These are phyloP conservation scores for Glyphotaelius pellucidus DNA, from an alignment of 2,888 invertebrate genomes.

Conservation along the genomic window DNA sequence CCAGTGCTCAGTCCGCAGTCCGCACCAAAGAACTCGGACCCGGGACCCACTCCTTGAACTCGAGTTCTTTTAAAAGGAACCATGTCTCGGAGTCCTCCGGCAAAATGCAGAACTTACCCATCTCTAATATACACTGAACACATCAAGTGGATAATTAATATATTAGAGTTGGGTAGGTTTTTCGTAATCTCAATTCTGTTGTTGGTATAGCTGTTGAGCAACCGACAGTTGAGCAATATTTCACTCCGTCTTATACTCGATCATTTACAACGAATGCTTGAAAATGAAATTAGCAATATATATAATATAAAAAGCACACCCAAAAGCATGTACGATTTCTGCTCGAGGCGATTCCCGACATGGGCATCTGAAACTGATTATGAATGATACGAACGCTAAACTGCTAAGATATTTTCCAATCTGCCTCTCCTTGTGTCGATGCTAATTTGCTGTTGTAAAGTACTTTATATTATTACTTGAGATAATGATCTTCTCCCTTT, in stretches of 20 bases:
- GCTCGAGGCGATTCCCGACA: background rate
- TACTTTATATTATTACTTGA: conserved; percentile 6
- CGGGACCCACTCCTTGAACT: no score
- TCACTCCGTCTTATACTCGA: background rate
- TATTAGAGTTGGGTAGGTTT: conserved; percentile 29
- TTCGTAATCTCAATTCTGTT: conserved; percentile 35
- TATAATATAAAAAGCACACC: background rate
- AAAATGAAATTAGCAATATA: conserved; percentile 10
- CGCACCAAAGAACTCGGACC: no score
- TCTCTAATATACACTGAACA: no score
- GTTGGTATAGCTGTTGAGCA: conserved; percentile 27
- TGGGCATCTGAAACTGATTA: background rate
- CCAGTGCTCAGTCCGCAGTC: no score
- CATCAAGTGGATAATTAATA: conserved; percentile 46
- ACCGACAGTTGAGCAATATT: conserved; percentile 33
- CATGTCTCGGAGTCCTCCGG: no score
- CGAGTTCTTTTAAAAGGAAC: no score
- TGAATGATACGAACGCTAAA: conserved; percentile 2
- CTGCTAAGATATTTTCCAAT: conserved; percentile 8
- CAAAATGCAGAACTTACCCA: no score
- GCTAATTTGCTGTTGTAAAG: background rate
- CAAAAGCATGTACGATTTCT: background rate
- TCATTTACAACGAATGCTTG: background rate
- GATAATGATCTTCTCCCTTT: conserved; percentile 19
- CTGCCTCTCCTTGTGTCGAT: background rate